Base-by-base conservation (phyloP, 2,113 vertebrate species). In the Trichomycterus rosablanca region DNA sequence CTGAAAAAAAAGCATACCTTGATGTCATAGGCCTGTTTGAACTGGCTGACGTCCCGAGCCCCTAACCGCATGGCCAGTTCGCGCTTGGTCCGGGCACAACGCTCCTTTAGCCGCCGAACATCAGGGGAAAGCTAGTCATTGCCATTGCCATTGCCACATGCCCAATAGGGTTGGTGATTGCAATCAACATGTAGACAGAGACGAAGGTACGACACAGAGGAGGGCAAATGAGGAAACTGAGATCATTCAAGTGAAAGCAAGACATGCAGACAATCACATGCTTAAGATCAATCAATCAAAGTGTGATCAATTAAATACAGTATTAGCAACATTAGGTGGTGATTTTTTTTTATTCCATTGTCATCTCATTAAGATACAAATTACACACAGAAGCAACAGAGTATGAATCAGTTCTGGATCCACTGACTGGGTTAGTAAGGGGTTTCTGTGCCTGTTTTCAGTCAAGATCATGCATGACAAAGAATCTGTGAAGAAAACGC, bases 61-160 rank as follows among this genome's bases (percentile, higher is more conserved):
- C 89, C 88, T 77, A 88, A 86, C 79, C 83, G 88, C 60, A 91
- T 84, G 74, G 90, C 91, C 86, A 92, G 81, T 79, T 91, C 90
- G 74, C 86, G 81, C 82, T 89, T 90, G 86, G 90, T 92, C 86
- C 85, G 85, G 86, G 80, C 75, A 80, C 85, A 92, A 74, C 85
- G 89, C 74, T 92, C 89, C 86, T 89, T 91, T 80, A 93, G 84
- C 74, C 88, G 86, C 65, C 81, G 85, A 72, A 92, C 86, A 79
- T 93, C 90, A 71, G 90, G 89, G 82, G 91, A 87, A 76, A 88
- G 87, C 90, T 91, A 56, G 76, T 34, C 48, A 71, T 64, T 52
- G 50, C 43, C 70, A 32, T 39, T 45, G 57, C 64, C 45, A 23
- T 44, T 39, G 35, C 26, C 34, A 62, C 51, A 45, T n/a, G 9